Evolutionary conservation across 2,113 vertebrate species (phyloP).

Genomic region (Holacanthus passer): DNA sequence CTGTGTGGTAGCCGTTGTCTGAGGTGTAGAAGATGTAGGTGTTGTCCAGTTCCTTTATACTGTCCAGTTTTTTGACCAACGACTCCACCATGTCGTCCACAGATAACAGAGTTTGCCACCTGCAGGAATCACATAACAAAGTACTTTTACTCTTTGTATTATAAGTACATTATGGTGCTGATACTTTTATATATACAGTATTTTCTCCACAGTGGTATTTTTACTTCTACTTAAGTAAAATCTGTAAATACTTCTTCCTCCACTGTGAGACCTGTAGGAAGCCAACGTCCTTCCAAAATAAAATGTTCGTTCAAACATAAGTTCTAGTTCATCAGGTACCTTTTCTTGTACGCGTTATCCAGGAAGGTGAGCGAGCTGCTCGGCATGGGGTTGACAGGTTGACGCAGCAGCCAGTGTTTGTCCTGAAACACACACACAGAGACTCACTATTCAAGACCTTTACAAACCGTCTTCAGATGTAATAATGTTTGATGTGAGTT

Average conservation of each 20-base stretch:
- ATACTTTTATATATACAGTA: no score
- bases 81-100: constrained; percentile 87
- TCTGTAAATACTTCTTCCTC: no score
- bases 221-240: no score
- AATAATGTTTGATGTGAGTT: accelerated
- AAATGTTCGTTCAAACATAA: no score
- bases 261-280: no score
- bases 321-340: no score
- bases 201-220: no score
- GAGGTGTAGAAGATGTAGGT: constrained; percentile 87
- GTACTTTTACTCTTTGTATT: no score
- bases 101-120: constrained; percentile 87
- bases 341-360: constrained; percentile 81
- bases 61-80: constrained; percentile 83
- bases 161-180: no score
- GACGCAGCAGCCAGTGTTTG: constrained; percentile 88
- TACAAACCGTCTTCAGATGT: accelerated
- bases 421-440: constrained; percentile 67
- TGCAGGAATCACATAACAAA: constrained; percentile 29
- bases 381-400: constrained; percentile 83
- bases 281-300: no score
- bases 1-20: constrained; percentile 88
- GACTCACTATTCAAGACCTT: not conserved
- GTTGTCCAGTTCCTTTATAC: constrained; percentile 81
- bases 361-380: constrained; percentile 79